Evolutionary conservation across 2,113 vertebrate genomes (phyloP).

Genomic region (Terrapene triunguis): DNA sequence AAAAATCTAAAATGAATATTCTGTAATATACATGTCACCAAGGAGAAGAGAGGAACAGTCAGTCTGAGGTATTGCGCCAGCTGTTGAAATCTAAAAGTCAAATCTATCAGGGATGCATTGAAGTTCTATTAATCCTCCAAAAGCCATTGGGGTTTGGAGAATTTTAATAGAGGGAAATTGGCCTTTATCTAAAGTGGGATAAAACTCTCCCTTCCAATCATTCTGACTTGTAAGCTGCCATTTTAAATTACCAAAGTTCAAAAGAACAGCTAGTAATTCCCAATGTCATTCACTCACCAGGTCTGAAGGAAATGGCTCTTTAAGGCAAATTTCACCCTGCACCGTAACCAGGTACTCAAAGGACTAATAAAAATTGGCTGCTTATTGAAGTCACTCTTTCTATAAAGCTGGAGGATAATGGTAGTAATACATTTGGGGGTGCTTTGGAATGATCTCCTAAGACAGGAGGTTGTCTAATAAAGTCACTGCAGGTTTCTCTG

Average conservation of each 20-base stretch:
- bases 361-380: neutral
- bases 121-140: slow-evolving; percentile 67
- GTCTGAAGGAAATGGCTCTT: neutral
- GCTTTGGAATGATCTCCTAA: slow-evolving; percentile 25
- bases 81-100: slow-evolving; percentile 63
- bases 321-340: neutral
- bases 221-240: neutral
- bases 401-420: neutral
- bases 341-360: neutral
- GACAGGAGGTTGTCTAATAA: neutral
- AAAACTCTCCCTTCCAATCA: neutral
- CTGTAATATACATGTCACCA: slow-evolving; percentile 6
- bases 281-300: neutral
- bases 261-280: neutral
- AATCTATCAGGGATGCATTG: slow-evolving; percentile 35
- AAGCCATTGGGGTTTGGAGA: slow-evolving; percentile 30
- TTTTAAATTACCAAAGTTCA: slow-evolving; percentile 26
- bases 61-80: neutral
- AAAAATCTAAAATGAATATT: slow-evolving; percentile 49
- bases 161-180: slow-evolving; percentile 50
- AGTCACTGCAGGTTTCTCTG: neutral
- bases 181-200: slow-evolving; percentile 46
- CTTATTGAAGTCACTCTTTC: neutral
- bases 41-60: slow-evolving; percentile 35
- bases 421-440: neutral